Evolutionary conservation across 1,140 invertebrate genomes (phyloP), one percentile per base, ranked within the genome.

Genomic region (Scaptodrosophila lebanonensis): DNA sequence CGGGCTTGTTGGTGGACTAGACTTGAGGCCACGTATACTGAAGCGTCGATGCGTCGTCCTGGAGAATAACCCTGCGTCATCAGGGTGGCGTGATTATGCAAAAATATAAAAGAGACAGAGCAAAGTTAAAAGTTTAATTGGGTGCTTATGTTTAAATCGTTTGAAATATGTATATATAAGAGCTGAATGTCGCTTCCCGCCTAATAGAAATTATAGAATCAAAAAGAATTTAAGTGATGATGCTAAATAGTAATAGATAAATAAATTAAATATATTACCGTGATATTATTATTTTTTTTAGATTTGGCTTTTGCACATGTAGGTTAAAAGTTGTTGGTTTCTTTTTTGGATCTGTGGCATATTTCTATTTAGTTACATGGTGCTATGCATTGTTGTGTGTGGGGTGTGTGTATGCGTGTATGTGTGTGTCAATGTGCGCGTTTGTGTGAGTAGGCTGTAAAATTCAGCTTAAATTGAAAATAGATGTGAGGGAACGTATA

Each of bases 1-100:
- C 45, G 84, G 84, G 63, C 83, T 86, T 7, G 66, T 77, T 8
- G 51, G 43, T 2, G 84, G 84, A 63, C 84, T 86, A 18, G 58
- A 52, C 61, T 86, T 86, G 17, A 86, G 20, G 5, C 56, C 53
- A 30, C 69, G 30, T 36, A 67, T 20, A 35, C 45, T 65, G 40
- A 60, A 63, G 22, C 56, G 53, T 32, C 38, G 58, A 38, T 66
- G 59, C 33, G 60, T 48, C 30, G 43, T 49, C 12, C 25, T 47
- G n/a, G 8, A 49, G 18, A 11, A 11, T 42, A 29, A 12, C 15
- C 30, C 48, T 56, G 56, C 27, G 56, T 59, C 22, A 61, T 43
- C n/a, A n/a, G n/a, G n/a, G 40, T 17, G 50, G 43, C 59, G 54
- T 33, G 51, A 66, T 48, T 70, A 71, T 65, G 29, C 16, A 60